Conservation (phyloP, 2,888 invertebrate species). For the Leucophora obtusa region DNA sequence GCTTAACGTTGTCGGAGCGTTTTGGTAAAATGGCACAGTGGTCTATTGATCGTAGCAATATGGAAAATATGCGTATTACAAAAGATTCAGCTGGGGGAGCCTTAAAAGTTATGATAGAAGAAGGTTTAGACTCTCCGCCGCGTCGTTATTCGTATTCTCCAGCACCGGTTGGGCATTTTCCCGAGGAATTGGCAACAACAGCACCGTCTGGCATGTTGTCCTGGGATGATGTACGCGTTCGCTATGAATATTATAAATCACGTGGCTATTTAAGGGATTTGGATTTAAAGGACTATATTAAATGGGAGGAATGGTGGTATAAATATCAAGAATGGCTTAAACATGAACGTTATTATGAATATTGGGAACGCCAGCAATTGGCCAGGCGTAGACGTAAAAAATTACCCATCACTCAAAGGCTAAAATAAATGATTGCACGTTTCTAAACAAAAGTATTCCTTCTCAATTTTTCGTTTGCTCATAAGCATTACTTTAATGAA, state of each 20-base stretch:
- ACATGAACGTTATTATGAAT: constrained; percentile 79
- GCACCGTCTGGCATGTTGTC: constrained; percentile 86
- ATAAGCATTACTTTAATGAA: neutral
- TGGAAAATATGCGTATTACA: no score
- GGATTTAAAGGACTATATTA: constrained; percentile 86
- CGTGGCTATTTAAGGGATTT: constrained; percentile 89
- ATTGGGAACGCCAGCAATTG: constrained; percentile 78
- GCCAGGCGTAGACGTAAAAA: constrained; percentile 78
- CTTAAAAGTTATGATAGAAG: no score
- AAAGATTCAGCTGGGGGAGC: no score
- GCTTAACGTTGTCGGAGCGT: constrained; percentile 89
- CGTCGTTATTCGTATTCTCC: constrained; percentile 82
- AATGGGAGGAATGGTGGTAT: constrained; percentile 98
- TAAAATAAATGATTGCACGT: constrained; percentile 70
- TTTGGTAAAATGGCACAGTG: constrained; percentile 96
- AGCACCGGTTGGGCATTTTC: constrained; percentile 87
- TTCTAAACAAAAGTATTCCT: constrained; percentile 24
- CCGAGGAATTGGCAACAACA: constrained; percentile 86
- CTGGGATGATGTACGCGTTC: constrained; percentile 93
- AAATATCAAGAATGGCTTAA: constrained; percentile 93
- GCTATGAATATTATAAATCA: constrained; percentile 93
- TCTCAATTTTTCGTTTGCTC: neutral
- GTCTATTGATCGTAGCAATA: no score
- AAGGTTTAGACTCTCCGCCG: constrained; percentile 82
- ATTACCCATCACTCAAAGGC: constrained; percentile 78